These are phyloP conservation scores for Acipenser oxyrinchus DNA, from an alignment of 2,797 vertebrate species.

Conservation along the genomic window DNA sequence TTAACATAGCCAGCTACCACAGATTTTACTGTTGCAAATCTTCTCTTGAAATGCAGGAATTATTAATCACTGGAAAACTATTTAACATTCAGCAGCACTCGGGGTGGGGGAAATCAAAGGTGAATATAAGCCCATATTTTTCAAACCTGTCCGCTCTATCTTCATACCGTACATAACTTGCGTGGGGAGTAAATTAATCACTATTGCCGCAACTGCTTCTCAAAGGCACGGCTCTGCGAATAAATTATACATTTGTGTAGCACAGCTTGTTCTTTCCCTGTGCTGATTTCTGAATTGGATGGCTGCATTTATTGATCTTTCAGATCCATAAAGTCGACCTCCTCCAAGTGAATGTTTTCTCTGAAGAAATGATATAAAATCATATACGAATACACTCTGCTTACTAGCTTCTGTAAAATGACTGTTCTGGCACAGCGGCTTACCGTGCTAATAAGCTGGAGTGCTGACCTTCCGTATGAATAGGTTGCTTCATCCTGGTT, in stretches of 20 bases:
- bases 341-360: not conserved
- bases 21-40: constrained; percentile 9
- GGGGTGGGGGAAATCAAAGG: not conserved
- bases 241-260: constrained; percentile 10
- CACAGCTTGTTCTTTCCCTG: not conserved
- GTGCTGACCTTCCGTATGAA: too few species aligned
- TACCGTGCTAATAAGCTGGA: too few species aligned
- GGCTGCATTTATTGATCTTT: constrained; percentile 5
- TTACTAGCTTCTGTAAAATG: too few species aligned
- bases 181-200: not conserved
- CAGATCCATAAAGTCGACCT: not conserved
- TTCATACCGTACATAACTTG: not conserved
- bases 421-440: too few species aligned
- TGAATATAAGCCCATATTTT: not conserved
- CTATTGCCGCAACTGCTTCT: not conserved
- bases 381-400: too few species aligned
- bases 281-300: constrained; percentile 5
- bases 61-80: constrained; percentile 11
- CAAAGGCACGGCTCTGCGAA: constrained; percentile 1
- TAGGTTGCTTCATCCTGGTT: too few species aligned
- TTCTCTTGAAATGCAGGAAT: not conserved
- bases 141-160: not conserved
- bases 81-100: constrained; percentile 8
- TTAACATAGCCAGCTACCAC: constrained; percentile 9
- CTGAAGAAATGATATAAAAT: too few species aligned